phyloP scores from a whole-genome alignment of 1,140 invertebrate genomes.

The Tetraneura akinire region DNA sequence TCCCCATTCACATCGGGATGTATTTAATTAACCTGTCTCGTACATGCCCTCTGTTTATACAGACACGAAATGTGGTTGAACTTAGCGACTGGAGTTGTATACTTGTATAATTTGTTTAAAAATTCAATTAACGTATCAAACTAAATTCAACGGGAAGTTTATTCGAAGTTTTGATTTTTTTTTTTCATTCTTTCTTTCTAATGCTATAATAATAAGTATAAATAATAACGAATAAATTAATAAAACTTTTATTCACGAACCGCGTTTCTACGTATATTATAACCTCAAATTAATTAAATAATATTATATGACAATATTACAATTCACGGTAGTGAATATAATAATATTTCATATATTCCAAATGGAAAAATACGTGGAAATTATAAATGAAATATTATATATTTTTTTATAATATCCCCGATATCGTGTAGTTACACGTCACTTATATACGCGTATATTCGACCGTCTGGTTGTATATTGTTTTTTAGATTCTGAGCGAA shows the following conservation, averaged over 20 bases:
- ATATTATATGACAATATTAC: too few species aligned
- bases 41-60: neutral
- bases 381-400: neutral
- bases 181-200: too few species aligned
- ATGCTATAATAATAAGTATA: too few species aligned
- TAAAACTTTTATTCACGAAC: neutral
- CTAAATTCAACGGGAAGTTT: slow-evolving; percentile 7
- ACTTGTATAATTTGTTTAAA: neutral
- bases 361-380: neutral
- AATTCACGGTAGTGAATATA: too few species aligned
- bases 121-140: slow-evolving; percentile 19
- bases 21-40: slow-evolving; percentile 35
- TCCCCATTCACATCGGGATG: neutral
- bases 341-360: too few species aligned
- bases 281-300: neutral
- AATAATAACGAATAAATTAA: neutral
- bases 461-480: too few species aligned
- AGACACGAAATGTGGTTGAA: neutral
- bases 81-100: neutral
- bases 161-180: neutral
- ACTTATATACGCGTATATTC: too few species aligned
- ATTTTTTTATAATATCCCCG: too few species aligned
- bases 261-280: neutral
- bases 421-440: too few species aligned
- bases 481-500: too few species aligned